Base-by-base conservation (phyloP, 2,888 invertebrate genomes). In the Molorchus minor region DNA sequence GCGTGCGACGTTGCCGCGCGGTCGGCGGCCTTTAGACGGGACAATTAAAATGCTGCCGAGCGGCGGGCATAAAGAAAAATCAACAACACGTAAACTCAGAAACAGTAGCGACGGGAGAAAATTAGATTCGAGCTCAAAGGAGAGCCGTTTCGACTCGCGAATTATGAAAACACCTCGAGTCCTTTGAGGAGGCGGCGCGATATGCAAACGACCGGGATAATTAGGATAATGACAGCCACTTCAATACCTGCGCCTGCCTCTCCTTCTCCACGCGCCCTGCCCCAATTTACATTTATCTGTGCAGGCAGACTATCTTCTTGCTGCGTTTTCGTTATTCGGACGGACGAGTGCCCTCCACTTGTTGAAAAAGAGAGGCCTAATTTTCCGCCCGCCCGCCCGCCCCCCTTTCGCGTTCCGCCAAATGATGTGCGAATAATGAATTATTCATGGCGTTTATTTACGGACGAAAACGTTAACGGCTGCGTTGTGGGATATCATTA, bases 121-220 rank as follows among this genome's bases (percentile, higher is more conserved):
- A 80, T 80, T 80, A 79, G 80, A 79, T 80, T 78, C 78, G 74
- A 78, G 78, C 77, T 80, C 79, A 79, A 79, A 80, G 79, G 77
- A 77, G 77, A 70, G 66, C 73, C n/a, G n/a, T n/a, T n/a, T 74
- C 75, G 73, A 72, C 72, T 75, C 74, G 74, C 77, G 79, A 80
- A 80, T 80, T 80, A 80, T 78, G 79, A 80, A 80, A 80, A 80
- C 80, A 80, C 80, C 79, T 80, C 79, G 54, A 77, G 77, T 77
- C 77, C 78, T 79, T 80, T 79, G 77, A 76, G 73, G 72, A 71
- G 72, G 72, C 76, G 78, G n/a, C 76, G 77, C 79, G 78, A 80
- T 79, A 79, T 79, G 80, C 79, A 80, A 81, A 81, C 79, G 79
- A 79, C 79, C 76, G 77, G 75, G 77, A 80, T 81, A 81, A 81